phyloP scores from a whole-genome alignment of 2,113 vertebrate species.

The Mionectes macconnelli region DNA sequence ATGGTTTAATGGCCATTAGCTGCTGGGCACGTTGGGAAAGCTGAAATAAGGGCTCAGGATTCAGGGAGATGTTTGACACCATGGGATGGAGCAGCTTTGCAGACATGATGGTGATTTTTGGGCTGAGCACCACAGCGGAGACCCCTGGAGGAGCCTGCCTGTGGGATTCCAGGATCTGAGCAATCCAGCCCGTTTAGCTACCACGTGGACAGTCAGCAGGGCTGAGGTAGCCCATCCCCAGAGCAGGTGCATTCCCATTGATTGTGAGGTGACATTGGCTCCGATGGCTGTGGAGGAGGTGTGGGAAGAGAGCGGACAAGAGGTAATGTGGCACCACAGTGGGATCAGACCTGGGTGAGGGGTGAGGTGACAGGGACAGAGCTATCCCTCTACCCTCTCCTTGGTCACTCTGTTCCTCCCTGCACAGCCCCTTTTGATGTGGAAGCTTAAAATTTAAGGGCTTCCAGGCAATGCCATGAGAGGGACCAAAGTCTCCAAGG shows the following conservation, averaged over 20 bases:
- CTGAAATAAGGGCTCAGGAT: neutral
- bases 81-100: neutral
- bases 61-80: neutral
- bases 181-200: neutral
- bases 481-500: neutral
- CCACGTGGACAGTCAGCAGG: neutral
- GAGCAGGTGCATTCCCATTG: fast-evolving
- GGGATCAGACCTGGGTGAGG: fast-evolving
- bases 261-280: neutral
- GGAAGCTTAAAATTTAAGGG: neutral
- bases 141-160: neutral
- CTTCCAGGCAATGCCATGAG: neutral
- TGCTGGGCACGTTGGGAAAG: neutral
- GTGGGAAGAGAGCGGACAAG: fast-evolving
- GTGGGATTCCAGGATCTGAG: fast-evolving
- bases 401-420: fast-evolving
- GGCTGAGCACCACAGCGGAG: fast-evolving
- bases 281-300: fast-evolving
- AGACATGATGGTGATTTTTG: fast-evolving
- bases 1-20: neutral
- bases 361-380: fast-evolving
- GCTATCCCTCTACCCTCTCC: neutral
- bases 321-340: fast-evolving
- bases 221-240: fast-evolving
- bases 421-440: fast-evolving